These are phyloP conservation scores for Mareca penelope DNA, from an alignment of 2,797 vertebrate species.

Conservation along the genomic window DNA sequence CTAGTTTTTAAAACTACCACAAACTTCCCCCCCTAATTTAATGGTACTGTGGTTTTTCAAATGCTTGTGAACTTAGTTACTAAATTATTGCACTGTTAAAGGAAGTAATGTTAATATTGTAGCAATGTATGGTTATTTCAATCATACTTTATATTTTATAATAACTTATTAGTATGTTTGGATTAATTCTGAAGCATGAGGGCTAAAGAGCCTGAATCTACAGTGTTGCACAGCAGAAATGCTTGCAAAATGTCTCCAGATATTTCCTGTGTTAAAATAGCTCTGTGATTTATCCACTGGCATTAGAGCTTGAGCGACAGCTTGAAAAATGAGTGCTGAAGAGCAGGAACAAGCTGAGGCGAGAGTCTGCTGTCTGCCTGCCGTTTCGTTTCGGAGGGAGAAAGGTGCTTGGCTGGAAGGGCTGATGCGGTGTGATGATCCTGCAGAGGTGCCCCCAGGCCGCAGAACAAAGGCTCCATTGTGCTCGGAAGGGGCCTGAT, in stretches of 20 bases:
- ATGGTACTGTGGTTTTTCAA: slow-evolving; percentile 48
- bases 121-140: not conserved
- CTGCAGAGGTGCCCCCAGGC: not conserved
- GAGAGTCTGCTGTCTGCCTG: not conserved
- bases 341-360: not conserved
- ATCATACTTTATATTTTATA: slow-evolving; percentile 16
- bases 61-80: not conserved
- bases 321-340: not conserved
- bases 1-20: not conserved
- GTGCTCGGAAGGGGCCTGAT: slow-evolving; percentile 20
- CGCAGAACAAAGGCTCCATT: slow-evolving; percentile 38
- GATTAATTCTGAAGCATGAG: slow-evolving; percentile 21
- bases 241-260: not conserved
- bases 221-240: slow-evolving; percentile 18
- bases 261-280: slow-evolving; percentile 44
- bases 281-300: slow-evolving; percentile 34
- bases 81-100: slow-evolving; percentile 40
- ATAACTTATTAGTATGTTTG: slow-evolving; percentile 40
- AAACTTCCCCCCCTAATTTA: not conserved
- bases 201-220: slow-evolving; percentile 22
- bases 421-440: slow-evolving; percentile 5
- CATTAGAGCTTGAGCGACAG: slow-evolving; percentile 19
- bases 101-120: not conserved
- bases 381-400: not conserved
- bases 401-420: not conserved